Evolutionary conservation across 1,140 invertebrate genomes (phyloP), one percentile per base, ranked within the genome.

Genomic region (Bombus confusus): DNA sequence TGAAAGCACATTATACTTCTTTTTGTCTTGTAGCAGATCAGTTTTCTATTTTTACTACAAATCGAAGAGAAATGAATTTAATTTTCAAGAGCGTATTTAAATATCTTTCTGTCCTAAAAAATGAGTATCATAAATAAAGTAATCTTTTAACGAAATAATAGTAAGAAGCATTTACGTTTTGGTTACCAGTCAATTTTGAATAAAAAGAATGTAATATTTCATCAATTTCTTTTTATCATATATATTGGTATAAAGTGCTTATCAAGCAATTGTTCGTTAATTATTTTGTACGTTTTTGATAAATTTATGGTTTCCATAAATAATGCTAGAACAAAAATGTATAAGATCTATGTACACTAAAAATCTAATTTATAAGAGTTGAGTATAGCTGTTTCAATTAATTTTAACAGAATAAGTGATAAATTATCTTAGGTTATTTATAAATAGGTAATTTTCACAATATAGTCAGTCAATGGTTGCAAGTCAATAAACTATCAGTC

Each of bases 1-100:
- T 39, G 28, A 81, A 88, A 86, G 52, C 34, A 78, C 47, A 43
- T 62, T 68, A 47, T 37, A 43, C 79, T 39, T 28, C 12, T 28
- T 31, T 43, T 62, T 71, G 28, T 62, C 31, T 59, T 37, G 25
- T 66, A 76, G 57, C 57, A 76, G 31, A 52, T 76, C 34, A 68
- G 37, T 47, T 43, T 74, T 39, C 10, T 52, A 34, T 41, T 43
- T 72, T 74, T 74, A 31, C 31, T 12, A 31, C 1, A 31, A 47
- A 47, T 34, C n/a, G 9, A 10, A 34, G 6, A 22, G 3, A 73
- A 47, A 4, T 71, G 37, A 39, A 37, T 68, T 25, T 10, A 25
- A 68, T 68, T 68, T 68, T 72, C 37, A 72, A n/a, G 12, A 72
- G 6, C 4, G 10, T 12, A 62, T 62, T 62, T 62, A 62, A 62